phyloP scores from a whole-genome alignment of 2,113 vertebrate genomes.

The Leptodactylus fuscus region DNA sequence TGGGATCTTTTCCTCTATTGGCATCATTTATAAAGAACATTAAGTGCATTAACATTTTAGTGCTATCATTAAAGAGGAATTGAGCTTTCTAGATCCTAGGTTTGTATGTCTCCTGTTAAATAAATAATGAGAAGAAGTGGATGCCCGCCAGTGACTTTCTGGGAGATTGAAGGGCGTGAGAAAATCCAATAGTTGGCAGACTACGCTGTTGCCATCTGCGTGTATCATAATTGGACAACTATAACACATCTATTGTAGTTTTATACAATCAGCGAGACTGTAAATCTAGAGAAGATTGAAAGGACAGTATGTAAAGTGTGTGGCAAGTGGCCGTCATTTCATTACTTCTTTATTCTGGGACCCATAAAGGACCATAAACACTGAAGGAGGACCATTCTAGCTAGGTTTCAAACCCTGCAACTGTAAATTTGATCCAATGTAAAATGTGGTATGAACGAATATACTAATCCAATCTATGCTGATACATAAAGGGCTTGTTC shows the following conservation, averaged over 20 bases:
- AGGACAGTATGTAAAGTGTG: background rate
- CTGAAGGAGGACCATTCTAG: no score
- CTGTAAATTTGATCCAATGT: no score
- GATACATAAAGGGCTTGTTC: no score
- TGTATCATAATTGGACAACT: background rate
- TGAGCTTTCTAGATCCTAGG: conserved; percentile 37
- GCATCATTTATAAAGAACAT: conserved; percentile 45
- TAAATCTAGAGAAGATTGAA: background rate
- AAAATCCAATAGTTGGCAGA: conserved; percentile 13
- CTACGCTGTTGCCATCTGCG: background rate
- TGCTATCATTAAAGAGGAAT: conserved; percentile 50
- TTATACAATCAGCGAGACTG: background rate
- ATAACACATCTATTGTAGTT: background rate
- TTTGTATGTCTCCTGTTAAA: conserved; percentile 55
- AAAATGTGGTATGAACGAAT: no score
- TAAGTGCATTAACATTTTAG: conserved; percentile 53
- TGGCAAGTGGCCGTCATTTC: background rate
- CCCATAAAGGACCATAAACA: no score
- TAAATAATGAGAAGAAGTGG: conserved; percentile 51
- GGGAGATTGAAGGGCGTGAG: conserved; percentile 48
- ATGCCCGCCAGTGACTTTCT: conserved; percentile 57
- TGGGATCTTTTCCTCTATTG: background rate
- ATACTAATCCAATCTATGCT: no score
- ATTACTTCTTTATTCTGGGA: background rate
- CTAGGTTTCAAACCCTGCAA: no score